Evolutionary conservation across 2,113 vertebrate genomes (phyloP), one percentile per base, ranked within the genome.

Genomic region (Sialia sialis): DNA sequence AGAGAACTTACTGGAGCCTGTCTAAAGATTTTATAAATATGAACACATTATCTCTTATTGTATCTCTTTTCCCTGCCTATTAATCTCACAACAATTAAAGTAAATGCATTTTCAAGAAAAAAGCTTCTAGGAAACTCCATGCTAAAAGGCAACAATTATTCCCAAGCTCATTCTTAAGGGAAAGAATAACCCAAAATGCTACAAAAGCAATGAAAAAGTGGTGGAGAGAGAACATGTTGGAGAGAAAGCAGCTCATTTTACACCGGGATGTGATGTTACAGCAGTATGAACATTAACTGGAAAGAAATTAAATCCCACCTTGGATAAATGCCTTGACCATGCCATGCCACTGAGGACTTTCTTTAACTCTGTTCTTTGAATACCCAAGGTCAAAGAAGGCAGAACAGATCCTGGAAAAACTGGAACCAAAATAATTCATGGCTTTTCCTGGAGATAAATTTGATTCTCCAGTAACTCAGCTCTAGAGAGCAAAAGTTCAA

Each of bases 1-100:
- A 91, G 80, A 58, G 76, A 93, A 90, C 43, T 95, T 68, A 21
- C 41, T 77, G 55, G 19, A 86, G 86, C 89, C 84, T 94, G 72
- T 80, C 89, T 84, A 73, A 94, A 94, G 79, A 69, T 83, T 83
- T 92, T 66, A 89, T 62, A 90, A 90, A 90, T 89, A 90, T 52
- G 80, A 96, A 77, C 76, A 69, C 4, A 3, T 95, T 92, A 92
- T 90, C 86, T 76, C 38, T 77, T 66, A 44, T 25, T 90, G 89
- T 77, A 93, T 95, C 83, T 92, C 72, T 26, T 88, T 77, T 76
- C 74, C 54, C 72, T 90, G 80, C 63, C 49, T 79, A 75, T 82
- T 93, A 78, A 64, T 94, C 58, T 85, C 93, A 92, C 75, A 84
- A 91, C 56, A 93, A 91, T 94, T 78, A 91, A 87, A 94, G 44